Conservation (phyloP, 2,113 vertebrate species). For the Synchiropus splendidus region DNA sequence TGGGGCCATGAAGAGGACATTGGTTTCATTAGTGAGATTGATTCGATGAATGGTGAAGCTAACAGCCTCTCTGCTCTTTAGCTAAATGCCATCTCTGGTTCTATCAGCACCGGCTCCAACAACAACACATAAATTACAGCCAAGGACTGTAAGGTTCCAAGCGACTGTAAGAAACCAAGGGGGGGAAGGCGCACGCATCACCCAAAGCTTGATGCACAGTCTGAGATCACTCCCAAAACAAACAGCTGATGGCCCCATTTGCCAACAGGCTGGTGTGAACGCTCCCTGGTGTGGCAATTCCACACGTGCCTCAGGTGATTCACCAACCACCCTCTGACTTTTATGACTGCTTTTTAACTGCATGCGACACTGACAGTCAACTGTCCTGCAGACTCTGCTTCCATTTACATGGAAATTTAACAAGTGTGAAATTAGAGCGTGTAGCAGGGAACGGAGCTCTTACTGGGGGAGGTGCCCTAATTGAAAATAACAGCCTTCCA, state of each 20-base stretch:
- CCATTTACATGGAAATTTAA: constrained; percentile 67
- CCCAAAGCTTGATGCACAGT: constrained; percentile 14
- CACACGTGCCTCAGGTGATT: constrained; percentile 5
- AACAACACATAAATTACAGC: constrained; percentile 59
- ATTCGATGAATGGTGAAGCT: constrained; percentile 66
- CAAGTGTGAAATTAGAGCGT: constrained; percentile 71
- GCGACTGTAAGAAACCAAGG: too few species aligned
- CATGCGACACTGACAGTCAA: constrained; percentile 29
- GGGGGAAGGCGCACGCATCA: constrained; percentile 29
- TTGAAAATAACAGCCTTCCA: constrained; percentile 64
- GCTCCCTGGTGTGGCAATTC: constrained; percentile 3
- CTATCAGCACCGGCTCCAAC: constrained; percentile 53
- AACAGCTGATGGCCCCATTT: constrained; percentile 34
- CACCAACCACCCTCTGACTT: constrained; percentile 4
- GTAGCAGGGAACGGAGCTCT: constrained; percentile 23
- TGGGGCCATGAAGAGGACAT: constrained; percentile 48
- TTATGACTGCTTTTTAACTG: background rate
- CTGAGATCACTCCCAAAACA: constrained; percentile 11
- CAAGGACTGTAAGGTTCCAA: background rate
- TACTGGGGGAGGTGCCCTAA: constrained; percentile 46
- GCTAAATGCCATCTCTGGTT: constrained; percentile 68
- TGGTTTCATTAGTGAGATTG: constrained; percentile 67
- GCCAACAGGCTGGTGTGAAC: constrained; percentile 7
- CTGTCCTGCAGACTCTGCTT: constrained; percentile 49
- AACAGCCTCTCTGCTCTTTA: constrained; percentile 68